Evolutionary conservation across 2,888 invertebrate species (phyloP).

Genomic region (Eupithecia dodoneata): DNA sequence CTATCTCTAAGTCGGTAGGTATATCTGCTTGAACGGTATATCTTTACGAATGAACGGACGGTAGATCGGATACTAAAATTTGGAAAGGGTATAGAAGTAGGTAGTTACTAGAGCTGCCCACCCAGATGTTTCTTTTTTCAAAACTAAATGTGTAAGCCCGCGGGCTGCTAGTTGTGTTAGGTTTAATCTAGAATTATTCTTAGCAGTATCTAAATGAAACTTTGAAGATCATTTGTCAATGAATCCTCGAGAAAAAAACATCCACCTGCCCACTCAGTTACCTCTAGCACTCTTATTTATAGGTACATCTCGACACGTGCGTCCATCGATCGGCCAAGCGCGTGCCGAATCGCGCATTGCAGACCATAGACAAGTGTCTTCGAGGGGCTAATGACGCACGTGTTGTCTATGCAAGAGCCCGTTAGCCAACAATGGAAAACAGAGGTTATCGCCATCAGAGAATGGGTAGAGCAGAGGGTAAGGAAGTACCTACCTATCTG

Average conservation of each 20-base stretch:
- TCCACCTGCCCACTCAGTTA: conserved; percentile 39
- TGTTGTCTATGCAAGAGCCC: conserved; percentile 49
- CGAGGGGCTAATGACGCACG: conserved; percentile 68
- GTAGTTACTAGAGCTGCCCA: neutral
- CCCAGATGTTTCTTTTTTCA: no score
- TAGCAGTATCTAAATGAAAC: neutral
- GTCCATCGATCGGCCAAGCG: conserved; percentile 45
- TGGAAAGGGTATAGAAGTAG: neutral
- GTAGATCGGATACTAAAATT: neutral
- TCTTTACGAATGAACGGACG: neutral
- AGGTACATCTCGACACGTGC: conserved; percentile 43
- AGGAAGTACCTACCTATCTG: neutral
- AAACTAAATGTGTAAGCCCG: neutral
- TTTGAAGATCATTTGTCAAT: neutral
- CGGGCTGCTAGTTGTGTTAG: neutral
- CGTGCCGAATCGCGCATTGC: conserved; percentile 66
- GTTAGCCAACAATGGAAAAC: conserved; percentile 42
- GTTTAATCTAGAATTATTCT: neutral
- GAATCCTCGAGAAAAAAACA: neutral
- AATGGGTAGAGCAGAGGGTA: conserved; percentile 12
- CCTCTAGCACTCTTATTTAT: conserved; percentile 29
- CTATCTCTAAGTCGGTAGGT: neutral
- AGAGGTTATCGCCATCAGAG: conserved; percentile 42
- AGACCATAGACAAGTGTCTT: conserved; percentile 45
- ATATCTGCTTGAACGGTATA: neutral